Evolutionary conservation across 1,140 invertebrate species (phyloP), one percentile per base, ranked within the genome.

Genomic region (Rhynchophorus ferrugineus): DNA sequence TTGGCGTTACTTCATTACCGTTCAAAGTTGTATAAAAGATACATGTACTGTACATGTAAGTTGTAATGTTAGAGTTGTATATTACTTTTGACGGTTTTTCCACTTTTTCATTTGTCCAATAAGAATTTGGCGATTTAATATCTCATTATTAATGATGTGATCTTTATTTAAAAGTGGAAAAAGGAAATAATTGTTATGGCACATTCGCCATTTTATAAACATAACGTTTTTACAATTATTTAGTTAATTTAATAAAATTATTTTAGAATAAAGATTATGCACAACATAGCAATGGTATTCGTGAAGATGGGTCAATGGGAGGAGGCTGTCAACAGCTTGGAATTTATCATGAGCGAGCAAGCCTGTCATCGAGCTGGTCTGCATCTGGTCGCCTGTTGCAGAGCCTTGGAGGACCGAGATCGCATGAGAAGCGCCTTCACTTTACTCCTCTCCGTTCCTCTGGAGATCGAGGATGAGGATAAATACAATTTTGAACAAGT

Each of bases 341-440:
- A 99, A 69, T 95, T 94, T 73, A 95, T 98, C 44, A 96, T 98
- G 91, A 85, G 88, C 49, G 94, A 98, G 67, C 85, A 89, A 60
- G 83, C 92, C 1, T 89, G 91, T 64, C 94, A 84, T 79, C 60
- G 61, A 61, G 75, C 75, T 38, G 91, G 92, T 29, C 78, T 99
- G 43, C 94, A 98, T 72, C 73, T 95, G 21, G 83, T 98, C 44
- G 71, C 98, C 3, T 95, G 94, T 66, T 92, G 95, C 61, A 94
- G 92, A 72, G 89, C 93, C 11, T 73, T 98, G 39, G 89, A 86
- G 16, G 95, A 98, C 73, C 80, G 84, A 5, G 93, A 98, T 55
- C 93, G 91, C 65, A 97, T 97, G 79, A 94, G 94, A 74, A 82
- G 82, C 59, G 84, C 87, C 5, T 99, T 99, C 72, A 82, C 88